phyloP scores from a whole-genome alignment of 1,140 invertebrate species.

The Grapholita molesta region DNA sequence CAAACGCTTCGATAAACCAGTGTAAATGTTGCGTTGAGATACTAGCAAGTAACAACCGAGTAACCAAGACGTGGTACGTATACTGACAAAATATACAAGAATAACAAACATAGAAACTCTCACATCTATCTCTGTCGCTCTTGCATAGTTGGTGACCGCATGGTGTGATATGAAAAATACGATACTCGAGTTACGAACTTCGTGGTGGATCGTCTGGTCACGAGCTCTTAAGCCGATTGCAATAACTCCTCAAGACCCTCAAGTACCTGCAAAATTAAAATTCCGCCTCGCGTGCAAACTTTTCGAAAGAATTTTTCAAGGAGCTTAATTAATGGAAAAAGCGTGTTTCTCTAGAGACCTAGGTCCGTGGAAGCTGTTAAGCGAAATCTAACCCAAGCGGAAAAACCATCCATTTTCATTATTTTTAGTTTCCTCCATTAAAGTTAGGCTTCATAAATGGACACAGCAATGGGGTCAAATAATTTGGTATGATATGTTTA shows the following conservation, averaged over 20 bases:
- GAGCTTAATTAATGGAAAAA: conserved; percentile 13
- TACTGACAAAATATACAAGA: too few species aligned
- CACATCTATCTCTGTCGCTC: neutral
- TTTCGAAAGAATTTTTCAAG: conserved; percentile 1
- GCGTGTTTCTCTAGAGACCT: neutral
- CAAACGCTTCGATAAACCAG: neutral
- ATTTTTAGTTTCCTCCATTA: too few species aligned
- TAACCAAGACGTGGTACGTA: too few species aligned
- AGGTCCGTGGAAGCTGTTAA: neutral
- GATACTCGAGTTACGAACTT: neutral
- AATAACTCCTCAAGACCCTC: neutral
- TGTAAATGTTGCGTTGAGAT: neutral
- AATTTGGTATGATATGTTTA: too few species aligned
- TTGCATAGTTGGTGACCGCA: neutral
- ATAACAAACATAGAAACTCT: too few species aligned
- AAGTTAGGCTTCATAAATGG: too few species aligned
- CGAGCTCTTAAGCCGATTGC: neutral
- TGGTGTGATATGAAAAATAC: neutral
- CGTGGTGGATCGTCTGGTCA: neutral
- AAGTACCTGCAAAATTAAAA: conserved; percentile 2
- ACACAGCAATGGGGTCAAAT: too few species aligned
- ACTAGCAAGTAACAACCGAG: too few species aligned
- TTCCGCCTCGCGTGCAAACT: conserved; percentile 9
- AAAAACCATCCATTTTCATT: neutral
- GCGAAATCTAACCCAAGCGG: neutral